Evolutionary conservation across 2,888 invertebrate genomes (phyloP).

Genomic region (Acanthococcus lagerstroemiae): DNA sequence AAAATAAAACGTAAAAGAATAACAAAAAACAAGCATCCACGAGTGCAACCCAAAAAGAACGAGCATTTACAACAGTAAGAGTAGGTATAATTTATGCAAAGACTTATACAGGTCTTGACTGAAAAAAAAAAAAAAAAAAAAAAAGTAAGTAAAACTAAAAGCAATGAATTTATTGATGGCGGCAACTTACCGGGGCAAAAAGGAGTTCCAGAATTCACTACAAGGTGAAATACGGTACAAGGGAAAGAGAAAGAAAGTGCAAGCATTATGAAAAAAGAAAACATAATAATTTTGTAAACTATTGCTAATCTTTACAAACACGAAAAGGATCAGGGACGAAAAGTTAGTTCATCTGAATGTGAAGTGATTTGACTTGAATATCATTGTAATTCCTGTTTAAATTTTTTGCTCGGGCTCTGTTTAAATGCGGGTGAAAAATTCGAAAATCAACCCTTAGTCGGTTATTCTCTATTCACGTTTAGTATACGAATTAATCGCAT

Average conservation of each 20-base stretch:
- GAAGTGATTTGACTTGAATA: no score
- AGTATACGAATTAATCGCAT: no score
- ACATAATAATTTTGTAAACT: constrained; percentile 37
- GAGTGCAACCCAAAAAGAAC: no score
- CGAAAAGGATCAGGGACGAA: constrained; percentile 14
- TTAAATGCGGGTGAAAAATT: no score
- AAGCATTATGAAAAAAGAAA: constrained; percentile 37
- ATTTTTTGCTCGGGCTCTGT: no score
- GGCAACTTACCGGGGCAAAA: constrained; percentile 91
- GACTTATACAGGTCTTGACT: background rate
- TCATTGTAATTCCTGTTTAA: no score
- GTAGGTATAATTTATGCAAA: no score
- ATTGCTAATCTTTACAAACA: constrained; percentile 33
- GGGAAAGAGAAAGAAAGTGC: constrained; percentile 34
- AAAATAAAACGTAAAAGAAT: no score
- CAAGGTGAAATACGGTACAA: constrained; percentile 40
- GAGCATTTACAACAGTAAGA: no score
- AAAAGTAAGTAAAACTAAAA: constrained; percentile 31
- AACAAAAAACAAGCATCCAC: no score
- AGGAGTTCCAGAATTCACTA: constrained; percentile 98
- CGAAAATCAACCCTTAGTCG: no score
- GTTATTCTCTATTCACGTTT: no score
- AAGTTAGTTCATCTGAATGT: constrained; percentile 13
- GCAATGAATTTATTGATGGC: constrained; percentile 33
- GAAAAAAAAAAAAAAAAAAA: constrained; percentile 8